phyloP scores from a whole-genome alignment of 2,888 invertebrate species.

The Andrena hattorfiana region DNA sequence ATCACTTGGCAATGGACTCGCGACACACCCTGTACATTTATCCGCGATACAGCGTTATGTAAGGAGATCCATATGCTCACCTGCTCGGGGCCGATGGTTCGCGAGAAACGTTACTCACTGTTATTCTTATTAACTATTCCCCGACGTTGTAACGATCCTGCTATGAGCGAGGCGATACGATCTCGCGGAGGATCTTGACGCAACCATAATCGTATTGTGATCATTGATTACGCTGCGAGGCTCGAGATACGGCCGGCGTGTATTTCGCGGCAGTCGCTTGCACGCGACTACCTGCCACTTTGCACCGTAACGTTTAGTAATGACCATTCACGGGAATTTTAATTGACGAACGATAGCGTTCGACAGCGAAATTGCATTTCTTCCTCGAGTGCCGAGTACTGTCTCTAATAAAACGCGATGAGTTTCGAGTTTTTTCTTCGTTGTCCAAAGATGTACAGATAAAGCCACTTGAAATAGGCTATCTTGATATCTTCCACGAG shows the following conservation, averaged over 20 bases:
- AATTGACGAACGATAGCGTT: slow-evolving; percentile 6
- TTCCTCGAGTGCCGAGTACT: background rate
- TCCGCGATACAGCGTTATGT: slow-evolving; percentile 60
- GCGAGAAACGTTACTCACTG: slow-evolving; percentile 66
- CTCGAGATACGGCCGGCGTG: slow-evolving; percentile 16
- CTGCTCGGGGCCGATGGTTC: slow-evolving; percentile 53
- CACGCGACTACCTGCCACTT: background rate
- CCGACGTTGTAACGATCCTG: slow-evolving; percentile 54
- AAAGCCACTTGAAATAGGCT: background rate
- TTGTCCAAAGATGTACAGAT: background rate
- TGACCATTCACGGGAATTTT: slow-evolving; percentile 11
- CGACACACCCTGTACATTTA: slow-evolving; percentile 55
- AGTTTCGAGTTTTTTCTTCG: background rate
- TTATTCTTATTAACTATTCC: slow-evolving; percentile 71
- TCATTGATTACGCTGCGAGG: slow-evolving; percentile 38
- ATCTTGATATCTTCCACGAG: background rate
- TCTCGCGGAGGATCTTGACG: slow-evolving; percentile 45
- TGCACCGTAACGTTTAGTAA: slow-evolving; percentile 21
- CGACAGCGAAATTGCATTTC: background rate
- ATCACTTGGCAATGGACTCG: slow-evolving; percentile 34
- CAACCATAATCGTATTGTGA: slow-evolving; percentile 53
- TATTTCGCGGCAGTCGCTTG: slow-evolving; percentile 17
- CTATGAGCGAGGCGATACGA: slow-evolving; percentile 45
- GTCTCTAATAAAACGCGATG: background rate
- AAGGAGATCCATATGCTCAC: slow-evolving; percentile 65